phyloP scores from a whole-genome alignment of 2,113 vertebrate genomes.

The Aviceda subcristata region DNA sequence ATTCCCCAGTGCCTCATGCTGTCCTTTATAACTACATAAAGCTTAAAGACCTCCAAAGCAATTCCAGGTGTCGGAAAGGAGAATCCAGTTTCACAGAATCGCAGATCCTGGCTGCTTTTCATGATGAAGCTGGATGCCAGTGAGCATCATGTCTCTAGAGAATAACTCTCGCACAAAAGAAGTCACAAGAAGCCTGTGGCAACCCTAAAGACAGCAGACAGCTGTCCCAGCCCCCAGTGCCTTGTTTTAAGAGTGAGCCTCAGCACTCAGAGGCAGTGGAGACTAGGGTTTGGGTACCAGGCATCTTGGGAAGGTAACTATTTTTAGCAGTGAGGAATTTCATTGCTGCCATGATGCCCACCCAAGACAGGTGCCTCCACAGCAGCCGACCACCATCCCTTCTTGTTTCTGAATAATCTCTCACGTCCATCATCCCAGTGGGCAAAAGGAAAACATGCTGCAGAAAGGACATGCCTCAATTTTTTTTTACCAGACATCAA shows the following conservation, averaged over 20 bases:
- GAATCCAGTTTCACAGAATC: not conserved
- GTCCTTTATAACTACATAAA: not conserved
- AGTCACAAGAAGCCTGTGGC: not conserved
- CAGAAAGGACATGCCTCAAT: not conserved
- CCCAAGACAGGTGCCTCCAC: not conserved
- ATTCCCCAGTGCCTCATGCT: not conserved
- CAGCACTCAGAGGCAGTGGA: not conserved
- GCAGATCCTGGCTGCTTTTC: not conserved
- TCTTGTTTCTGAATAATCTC: constrained; percentile 36
- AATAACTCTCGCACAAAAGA: not conserved
- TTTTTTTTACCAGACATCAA: not conserved
- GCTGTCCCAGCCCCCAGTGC: not conserved
- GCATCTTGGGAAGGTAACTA: not conserved
- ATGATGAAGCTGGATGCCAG: not conserved
- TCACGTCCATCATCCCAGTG: not conserved
- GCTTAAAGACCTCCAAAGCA: not conserved
- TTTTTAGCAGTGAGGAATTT: not conserved
- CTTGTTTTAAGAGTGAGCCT: not conserved
- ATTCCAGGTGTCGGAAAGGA: not conserved
- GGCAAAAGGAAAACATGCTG: constrained; percentile 4
- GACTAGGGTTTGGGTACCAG: not conserved
- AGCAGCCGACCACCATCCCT: not conserved
- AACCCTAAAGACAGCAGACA: not conserved
- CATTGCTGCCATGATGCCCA: not conserved
- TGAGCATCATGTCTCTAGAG: not conserved